Evolutionary conservation across 1,140 invertebrate genomes (phyloP).

Genomic region (Bombus fervidus): DNA sequence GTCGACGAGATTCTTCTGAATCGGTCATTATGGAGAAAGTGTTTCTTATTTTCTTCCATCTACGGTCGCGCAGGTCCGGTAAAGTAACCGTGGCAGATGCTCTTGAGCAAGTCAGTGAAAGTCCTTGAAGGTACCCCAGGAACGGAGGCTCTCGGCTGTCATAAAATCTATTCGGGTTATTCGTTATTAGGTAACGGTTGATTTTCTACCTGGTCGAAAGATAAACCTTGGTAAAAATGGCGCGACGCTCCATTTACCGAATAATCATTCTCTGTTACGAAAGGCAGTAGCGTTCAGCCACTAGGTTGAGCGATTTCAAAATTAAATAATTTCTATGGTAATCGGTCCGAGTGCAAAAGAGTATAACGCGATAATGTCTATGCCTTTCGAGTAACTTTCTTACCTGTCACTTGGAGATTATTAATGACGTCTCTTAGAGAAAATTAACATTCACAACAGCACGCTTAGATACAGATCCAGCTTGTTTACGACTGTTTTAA

Average conservation of each 20-base stretch:
- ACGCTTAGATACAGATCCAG: background rate
- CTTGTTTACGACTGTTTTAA: background rate
- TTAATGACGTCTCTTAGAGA: background rate
- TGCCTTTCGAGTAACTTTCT: background rate
- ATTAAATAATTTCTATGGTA: background rate
- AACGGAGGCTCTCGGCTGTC: conserved; percentile 19
- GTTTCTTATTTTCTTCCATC: conserved; percentile 68
- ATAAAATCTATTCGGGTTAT: conserved; percentile 30
- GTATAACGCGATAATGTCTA: background rate
- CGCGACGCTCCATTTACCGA: no score
- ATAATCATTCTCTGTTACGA: background rate
- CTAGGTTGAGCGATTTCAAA: background rate
- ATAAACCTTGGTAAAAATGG: background rate
- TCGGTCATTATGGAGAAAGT: conserved; percentile 76
- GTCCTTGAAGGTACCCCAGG: conserved; percentile 57
- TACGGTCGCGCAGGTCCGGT: conserved; percentile 39
- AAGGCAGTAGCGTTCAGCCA: background rate
- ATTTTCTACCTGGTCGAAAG: conserved; percentile 5
- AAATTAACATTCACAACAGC: background rate
- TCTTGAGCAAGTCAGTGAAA: conserved; percentile 76
- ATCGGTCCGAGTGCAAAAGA: background rate
- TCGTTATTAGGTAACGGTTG: conserved; percentile 55
- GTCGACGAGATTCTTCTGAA: conserved; percentile 53
- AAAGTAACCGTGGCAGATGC: conserved; percentile 66
- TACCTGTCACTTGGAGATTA: background rate